Base-by-base conservation (phyloP, 2,888 invertebrate species). In the Orthosia gracilis region DNA sequence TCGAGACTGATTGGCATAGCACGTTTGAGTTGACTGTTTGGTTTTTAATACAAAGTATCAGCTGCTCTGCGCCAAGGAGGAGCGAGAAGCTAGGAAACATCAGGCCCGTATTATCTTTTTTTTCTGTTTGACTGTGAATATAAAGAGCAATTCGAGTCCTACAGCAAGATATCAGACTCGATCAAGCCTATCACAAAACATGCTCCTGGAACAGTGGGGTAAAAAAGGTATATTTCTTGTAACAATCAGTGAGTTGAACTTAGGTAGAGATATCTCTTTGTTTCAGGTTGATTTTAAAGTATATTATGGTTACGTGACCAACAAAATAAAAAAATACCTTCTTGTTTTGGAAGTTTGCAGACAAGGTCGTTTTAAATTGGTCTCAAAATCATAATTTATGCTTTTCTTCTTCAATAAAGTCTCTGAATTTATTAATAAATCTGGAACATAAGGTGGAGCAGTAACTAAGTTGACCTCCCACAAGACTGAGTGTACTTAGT, bases 51-150 rank as follows among this genome's bases (percentile, higher is more conserved):
- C 31, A 31, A 31, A 99, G 97, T 98, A 99, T 94, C 97, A 98
- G 97, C 97, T 98, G 96, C 97, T 99, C 92, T 98, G 98, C 91
- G 99, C 99, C 91, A 98, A 98, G 96, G 99, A 99, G 97, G 98
- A 99, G 96, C 97, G 99, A 94, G 99, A 99, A 95, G 98, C 98
- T 85, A 96, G 97, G 85, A 98, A 97, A 92, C 97, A 97, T 87
- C 96, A 97, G 94, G 97, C 96, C 83, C 83, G 64, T 67, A 31
- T 1, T 3, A 50, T 7, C 31, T 7, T 31, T 31, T 31, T 7
- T 40, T 26, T 1, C 40, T 9, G 40, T 9, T 40, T 40, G 40
- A 1, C 40, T 40, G 9, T 9, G 40, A 40, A 40, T 40, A 40
- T 9, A 40, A 40, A 40, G 40, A 40, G 40, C 40, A 40, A 40